These are phyloP conservation scores for Psittacula cyanocephala DNA, from an alignment of 2,113 vertebrate species.

Conservation along the genomic window DNA sequence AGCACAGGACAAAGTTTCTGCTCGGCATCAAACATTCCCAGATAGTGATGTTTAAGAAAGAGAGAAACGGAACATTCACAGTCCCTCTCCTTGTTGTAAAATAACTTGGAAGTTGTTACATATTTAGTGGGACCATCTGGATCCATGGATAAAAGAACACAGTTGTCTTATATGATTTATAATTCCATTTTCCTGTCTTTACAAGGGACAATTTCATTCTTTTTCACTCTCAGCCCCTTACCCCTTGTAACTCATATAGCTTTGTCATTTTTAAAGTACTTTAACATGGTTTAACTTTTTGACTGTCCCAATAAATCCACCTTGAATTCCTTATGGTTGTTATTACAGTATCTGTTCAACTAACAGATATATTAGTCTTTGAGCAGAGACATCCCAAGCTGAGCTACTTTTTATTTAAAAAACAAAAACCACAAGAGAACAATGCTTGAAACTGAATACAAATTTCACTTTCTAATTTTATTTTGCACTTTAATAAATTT, in stretches of 20 bases:
- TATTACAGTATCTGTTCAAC: constrained; percentile 23
- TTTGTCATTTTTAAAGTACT: constrained; percentile 62
- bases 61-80: constrained; percentile 31
- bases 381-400: constrained; percentile 11
- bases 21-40: constrained; percentile 23
- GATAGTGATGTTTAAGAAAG: constrained; percentile 32
- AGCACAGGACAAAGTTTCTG: constrained; percentile 20
- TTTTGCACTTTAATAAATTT: not conserved
- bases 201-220: constrained; percentile 12
- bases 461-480: not conserved
- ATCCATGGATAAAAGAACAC: constrained; percentile 65
- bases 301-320: constrained; percentile 51
- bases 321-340: constrained; percentile 40
- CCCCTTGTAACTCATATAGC: constrained; percentile 51
- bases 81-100: constrained; percentile 30
- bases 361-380: constrained; percentile 32
- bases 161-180: constrained; percentile 68
- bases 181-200: constrained; percentile 59
- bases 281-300: constrained; percentile 66
- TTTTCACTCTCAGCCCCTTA: not conserved
- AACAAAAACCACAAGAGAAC: not conserved
- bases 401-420: not conserved
- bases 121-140: constrained; percentile 64
- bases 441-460: not conserved
- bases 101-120: constrained; percentile 62